Conservation (phyloP, 2,888 invertebrate species). For the Microctonus brassicae region DNA sequence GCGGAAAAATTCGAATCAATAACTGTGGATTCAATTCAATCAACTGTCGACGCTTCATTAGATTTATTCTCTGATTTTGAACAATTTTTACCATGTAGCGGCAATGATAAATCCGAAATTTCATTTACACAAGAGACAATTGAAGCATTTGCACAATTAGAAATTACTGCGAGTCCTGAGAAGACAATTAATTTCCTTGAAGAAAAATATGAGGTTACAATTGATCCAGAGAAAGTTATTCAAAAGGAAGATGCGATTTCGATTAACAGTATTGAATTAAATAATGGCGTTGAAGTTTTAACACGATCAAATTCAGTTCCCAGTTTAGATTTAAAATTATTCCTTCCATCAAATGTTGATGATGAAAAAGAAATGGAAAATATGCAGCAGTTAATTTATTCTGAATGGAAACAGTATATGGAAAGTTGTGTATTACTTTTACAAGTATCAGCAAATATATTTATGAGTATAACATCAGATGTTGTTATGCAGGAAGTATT, state of each 20-base stretch:
- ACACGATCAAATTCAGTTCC: slow-evolving; percentile 67
- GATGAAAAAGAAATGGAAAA: slow-evolving; percentile 59
- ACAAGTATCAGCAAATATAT: slow-evolving; percentile 71
- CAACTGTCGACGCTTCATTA: slow-evolving; percentile 38
- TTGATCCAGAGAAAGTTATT: slow-evolving; percentile 60
- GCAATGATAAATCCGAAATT: slow-evolving; percentile 48
- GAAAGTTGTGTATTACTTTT: slow-evolving; percentile 72
- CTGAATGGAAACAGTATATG: slow-evolving; percentile 69
- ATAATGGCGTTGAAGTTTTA: slow-evolving; percentile 56
- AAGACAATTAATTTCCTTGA: slow-evolving; percentile 40
- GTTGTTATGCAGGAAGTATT: slow-evolving; percentile 72
- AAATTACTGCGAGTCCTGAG: slow-evolving; percentile 51
- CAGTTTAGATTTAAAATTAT: slow-evolving; percentile 68
- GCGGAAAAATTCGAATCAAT: slow-evolving; percentile 57
- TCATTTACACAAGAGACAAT: slow-evolving; percentile 57
- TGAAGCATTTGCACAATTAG: slow-evolving; percentile 60
- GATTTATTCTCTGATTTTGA: slow-evolving; percentile 62
- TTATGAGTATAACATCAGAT: slow-evolving; percentile 72
- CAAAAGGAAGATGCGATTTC: slow-evolving; percentile 65
- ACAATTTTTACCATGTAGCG: slow-evolving; percentile 48
- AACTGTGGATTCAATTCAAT: slow-evolving; percentile 31
- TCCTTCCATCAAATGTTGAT: slow-evolving; percentile 62
- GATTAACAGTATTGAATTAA: slow-evolving; percentile 65
- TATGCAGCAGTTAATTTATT: slow-evolving; percentile 65
- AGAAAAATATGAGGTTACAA: slow-evolving; percentile 51